Evolutionary conservation across 2,888 invertebrate species (phyloP).

Genomic region (Leptarthrus brevirostris): DNA sequence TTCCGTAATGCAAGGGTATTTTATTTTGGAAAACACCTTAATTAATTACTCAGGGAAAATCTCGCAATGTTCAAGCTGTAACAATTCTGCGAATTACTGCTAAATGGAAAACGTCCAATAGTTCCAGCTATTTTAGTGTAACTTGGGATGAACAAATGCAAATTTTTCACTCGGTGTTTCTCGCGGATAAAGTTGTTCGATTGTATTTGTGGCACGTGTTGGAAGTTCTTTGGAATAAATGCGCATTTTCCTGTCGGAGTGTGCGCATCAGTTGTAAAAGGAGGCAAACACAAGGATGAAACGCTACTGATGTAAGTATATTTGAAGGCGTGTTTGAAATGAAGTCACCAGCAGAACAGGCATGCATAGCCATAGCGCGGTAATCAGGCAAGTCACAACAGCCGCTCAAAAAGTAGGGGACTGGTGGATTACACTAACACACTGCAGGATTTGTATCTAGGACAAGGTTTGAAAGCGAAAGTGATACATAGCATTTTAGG

Average conservation of each 20-base stretch:
- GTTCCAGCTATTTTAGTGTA: too few relatives aligned
- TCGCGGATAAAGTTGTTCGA: too few relatives aligned
- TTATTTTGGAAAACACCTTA: too few relatives aligned
- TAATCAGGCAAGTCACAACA: neutral
- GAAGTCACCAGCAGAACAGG: neutral
- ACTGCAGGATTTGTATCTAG: conserved; percentile 28
- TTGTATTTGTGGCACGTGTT: conserved; percentile 32
- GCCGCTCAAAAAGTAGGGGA: conserved; percentile 25
- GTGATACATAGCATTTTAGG: conserved; percentile 26
- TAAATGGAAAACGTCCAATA: neutral
- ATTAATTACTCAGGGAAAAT: too few relatives aligned
- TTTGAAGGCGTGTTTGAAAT: conserved; percentile 13
- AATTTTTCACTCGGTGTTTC: too few relatives aligned
- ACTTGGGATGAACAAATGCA: too few relatives aligned
- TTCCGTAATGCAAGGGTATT: too few relatives aligned
- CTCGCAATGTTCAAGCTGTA: conserved; percentile 14
- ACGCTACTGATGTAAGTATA: neutral
- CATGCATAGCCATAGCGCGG: too few relatives aligned
- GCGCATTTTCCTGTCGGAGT: conserved; percentile 9
- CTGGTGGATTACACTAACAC: conserved; percentile 10
- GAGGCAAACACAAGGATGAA: neutral
- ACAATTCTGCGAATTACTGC: conserved; percentile 32
- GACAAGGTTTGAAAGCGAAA: conserved; percentile 44
- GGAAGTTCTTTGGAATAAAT: conserved; percentile 38
- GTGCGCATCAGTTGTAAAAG: neutral